Conservation (phyloP, 92 coral and sea anemone species). For the Porites rus region DNA sequence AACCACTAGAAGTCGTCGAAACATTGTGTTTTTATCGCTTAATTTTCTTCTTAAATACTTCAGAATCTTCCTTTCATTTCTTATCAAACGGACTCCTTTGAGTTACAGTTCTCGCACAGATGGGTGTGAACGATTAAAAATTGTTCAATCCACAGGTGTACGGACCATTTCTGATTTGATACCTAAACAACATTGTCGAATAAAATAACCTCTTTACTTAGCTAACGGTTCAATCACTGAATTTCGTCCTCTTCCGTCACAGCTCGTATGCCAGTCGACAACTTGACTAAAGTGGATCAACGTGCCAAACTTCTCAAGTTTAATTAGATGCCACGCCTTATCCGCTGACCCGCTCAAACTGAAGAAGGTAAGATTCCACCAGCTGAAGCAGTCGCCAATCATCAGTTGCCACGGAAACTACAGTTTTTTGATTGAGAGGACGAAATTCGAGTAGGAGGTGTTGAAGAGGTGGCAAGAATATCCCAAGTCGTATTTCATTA, state of each 20-base stretch:
- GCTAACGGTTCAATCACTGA: background rate
- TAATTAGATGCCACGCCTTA: background rate
- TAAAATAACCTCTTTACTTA: background rate
- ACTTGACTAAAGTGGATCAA: too few relatives aligned
- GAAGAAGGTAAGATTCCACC: conserved; percentile 80
- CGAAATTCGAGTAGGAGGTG: conserved; percentile 89
- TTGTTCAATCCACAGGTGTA: background rate
- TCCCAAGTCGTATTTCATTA: conserved; percentile 81
- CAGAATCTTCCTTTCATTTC: too few relatives aligned
- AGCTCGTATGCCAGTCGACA: background rate
- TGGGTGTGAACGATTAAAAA: background rate
- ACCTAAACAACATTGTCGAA: background rate
- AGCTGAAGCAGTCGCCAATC: conserved; percentile 90
- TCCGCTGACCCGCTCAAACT: conserved; percentile 64
- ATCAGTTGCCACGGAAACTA: conserved; percentile 90
- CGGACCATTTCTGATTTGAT: background rate
- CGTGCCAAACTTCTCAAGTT: background rate
- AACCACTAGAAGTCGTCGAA: too few relatives aligned
- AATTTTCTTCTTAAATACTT: too few relatives aligned
- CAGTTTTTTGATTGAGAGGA: conserved; percentile 71
- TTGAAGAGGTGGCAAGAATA: conserved; percentile 91
- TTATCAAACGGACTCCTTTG: background rate
- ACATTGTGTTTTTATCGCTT: too few relatives aligned
- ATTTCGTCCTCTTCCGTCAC: background rate
- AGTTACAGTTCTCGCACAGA: background rate